Base-by-base conservation (phyloP, 2,888 invertebrate species). In the Prostheceraeus crozeri region DNA sequence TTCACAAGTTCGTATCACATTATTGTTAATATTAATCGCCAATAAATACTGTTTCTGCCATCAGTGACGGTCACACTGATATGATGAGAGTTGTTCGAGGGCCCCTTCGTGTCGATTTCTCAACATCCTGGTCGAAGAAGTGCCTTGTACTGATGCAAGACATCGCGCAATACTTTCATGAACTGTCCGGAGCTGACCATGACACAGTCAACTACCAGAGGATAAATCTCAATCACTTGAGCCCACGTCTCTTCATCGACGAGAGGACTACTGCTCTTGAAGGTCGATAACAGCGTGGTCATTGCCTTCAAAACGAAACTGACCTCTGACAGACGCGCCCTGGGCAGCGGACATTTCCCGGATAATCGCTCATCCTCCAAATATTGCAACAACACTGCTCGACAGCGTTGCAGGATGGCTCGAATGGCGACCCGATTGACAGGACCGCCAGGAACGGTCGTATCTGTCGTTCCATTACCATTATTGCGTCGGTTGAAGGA, bases 221-320 rank as follows among this genome's bases (percentile, higher is more conserved):
- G 91, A 80, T 93, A 94, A 30, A 94, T 78, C 21, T 84, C 85
- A 70, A 94, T 91, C 59, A 93, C 78, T 72, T 91, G 89, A 72
- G 87, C 85, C 93, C 93, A 94, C 0, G 91, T 89, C 19, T 83
- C 83, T 66, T 83, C 82, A 76, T 89, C 90, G 61, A 90, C 90
- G 86, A 72, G 53, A 79, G 78, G 64, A 61, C 62, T 51, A 58
- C 14, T 16, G 14, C 87, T 88, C 77, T 91, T 90, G 81, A 94
- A 83, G 2, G 91, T 89, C 54, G 86, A 84, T 3, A 91, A 84
- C 40, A 94, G 80, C 0, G 93, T 91, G 30, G 90, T 87, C 58
- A 93, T 84, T 57, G 93, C 93, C 77, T 91, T 89, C 57, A 94
- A 76, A 25, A 93, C 93, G 77, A 93, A 93, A 52, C 90, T 89